Conservation (phyloP, 2,888 invertebrate species). For the Dromius quadrimaculatus region DNA sequence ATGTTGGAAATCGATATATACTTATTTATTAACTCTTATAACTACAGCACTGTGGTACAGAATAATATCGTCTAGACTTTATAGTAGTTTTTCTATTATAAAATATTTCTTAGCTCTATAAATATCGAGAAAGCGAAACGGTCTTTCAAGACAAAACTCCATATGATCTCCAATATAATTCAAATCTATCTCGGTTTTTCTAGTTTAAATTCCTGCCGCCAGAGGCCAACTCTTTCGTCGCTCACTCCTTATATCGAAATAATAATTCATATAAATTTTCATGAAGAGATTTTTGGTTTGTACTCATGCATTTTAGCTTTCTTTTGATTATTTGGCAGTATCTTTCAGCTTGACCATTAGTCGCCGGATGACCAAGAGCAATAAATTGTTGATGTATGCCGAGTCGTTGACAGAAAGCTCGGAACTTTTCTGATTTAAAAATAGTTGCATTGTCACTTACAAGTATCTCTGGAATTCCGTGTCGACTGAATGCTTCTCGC, state of each 20-base stretch:
- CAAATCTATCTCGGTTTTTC: too few relatives aligned
- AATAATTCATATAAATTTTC: background rate
- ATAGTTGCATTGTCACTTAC: background rate
- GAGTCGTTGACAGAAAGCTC: background rate
- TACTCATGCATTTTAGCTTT: background rate
- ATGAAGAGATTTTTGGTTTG: background rate
- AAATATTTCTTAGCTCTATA: too few relatives aligned
- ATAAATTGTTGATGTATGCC: constrained; percentile 41
- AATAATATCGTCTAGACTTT: too few relatives aligned
- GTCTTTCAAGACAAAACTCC: too few relatives aligned
- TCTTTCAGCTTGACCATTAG: constrained; percentile 52
- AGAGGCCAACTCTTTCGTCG: too few relatives aligned
- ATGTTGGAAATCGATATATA: too few relatives aligned
- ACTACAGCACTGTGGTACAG: too few relatives aligned
- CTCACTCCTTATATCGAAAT: background rate
- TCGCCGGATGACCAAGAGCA: constrained; percentile 49
- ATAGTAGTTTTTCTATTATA: too few relatives aligned
- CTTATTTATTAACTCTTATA: too few relatives aligned
- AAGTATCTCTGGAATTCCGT: background rate
- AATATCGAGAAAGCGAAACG: too few relatives aligned
- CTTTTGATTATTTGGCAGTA: background rate
- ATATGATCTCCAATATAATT: too few relatives aligned
- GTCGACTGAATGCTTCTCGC: background rate
- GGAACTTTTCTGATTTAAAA: background rate
- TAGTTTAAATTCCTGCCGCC: too few relatives aligned